Evolutionary conservation across 2,888 invertebrate genomes (phyloP).

Genomic region (Drosophila longiperda): DNA sequence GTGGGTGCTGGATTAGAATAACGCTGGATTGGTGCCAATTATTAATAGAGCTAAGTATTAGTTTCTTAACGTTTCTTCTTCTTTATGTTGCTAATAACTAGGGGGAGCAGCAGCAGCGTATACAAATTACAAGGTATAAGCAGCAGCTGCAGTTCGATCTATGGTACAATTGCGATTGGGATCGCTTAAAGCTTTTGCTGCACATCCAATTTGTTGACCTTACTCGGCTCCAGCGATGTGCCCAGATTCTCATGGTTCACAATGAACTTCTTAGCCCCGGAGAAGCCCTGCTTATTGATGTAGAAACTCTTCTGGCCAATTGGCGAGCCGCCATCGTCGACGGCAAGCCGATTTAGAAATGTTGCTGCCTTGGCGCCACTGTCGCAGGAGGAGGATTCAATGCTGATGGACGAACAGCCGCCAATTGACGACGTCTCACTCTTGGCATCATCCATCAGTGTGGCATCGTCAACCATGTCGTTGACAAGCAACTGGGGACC

Average conservation of each 20-base stretch:
- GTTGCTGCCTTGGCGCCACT: constrained; percentile 71
- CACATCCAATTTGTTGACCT: constrained; percentile 53
- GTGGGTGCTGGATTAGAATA: constrained; percentile 48
- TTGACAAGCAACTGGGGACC: constrained; percentile 70
- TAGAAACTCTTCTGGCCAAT: constrained; percentile 77
- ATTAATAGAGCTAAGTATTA: constrained; percentile 33
- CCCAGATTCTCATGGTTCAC: constrained; percentile 75
- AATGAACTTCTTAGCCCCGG: constrained; percentile 77
- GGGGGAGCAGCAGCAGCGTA: constrained; percentile 17
- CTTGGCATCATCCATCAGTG: constrained; percentile 83
- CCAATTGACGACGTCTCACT: constrained; percentile 82
- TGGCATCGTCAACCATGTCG: constrained; percentile 80
- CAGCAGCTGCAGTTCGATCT: constrained; percentile 24
- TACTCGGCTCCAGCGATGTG: constrained; percentile 40
- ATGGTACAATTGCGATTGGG: constrained; percentile 39
- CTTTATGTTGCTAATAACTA: constrained; percentile 4
- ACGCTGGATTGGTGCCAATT: constrained; percentile 33
- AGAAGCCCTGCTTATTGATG: constrained; percentile 78
- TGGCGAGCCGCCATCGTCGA: constrained; percentile 65
- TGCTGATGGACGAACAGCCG: constrained; percentile 80
- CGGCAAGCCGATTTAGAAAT: constrained; percentile 70
- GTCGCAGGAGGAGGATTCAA: constrained; percentile 80
- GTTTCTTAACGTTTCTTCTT: not conserved
- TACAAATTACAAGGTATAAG: constrained; percentile 14
- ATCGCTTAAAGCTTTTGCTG: constrained; percentile 76